Base-by-base conservation (phyloP, 2,797 vertebrate species). In the Eulemur mongoz region DNA sequence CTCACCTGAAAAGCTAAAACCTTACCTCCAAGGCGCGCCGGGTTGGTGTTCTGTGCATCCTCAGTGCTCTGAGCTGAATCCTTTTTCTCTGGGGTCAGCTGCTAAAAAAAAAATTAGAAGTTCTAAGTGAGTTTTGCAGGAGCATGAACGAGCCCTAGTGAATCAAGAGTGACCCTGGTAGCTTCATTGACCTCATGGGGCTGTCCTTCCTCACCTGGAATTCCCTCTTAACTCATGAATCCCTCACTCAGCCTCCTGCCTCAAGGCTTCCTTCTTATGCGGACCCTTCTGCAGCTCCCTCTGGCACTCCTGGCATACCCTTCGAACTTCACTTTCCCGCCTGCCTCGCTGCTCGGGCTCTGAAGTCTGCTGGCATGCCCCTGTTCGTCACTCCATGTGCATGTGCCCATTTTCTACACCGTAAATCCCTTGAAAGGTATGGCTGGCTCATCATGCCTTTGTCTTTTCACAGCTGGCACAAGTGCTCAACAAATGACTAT, bases 31-130 rank as follows among this genome's bases (percentile, higher is more conserved):
- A 7, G 59, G n/a, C 40, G 38, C 15, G 80, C 80, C 2, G 2
- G 65, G 57, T 50, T 38, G 65, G 76, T 32, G 30, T 48, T 40
- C 23, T 2, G 43, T 10, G 76, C 6, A 0, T 93, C 72, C 30
- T 94, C n/a, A 4, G 76, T 52, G 76, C 35, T 95, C 83, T 81
- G 88, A 13, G 69, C 72, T 5, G 27, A 67, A 27, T 61, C 82
- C 11, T 76, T 92, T 89, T 57, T 84, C 61, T 97, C 93, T 52
- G 93, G 61, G 43, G 38, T 69, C 40, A 81, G 48, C 69, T 96
- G 96, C 83, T 97, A 89, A 70, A 75, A 82, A 82, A 43, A 85
- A 84, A 87, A 92, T 92, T 17, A 73, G 32, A 93, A 97, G 52
- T 63, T 40, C 35, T 72, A n/a, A 78, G 52, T 97, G 65, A 95